These are phyloP conservation scores for Pissodes strobi DNA, from an alignment of 1,140 invertebrate species.

Conservation along the genomic window DNA sequence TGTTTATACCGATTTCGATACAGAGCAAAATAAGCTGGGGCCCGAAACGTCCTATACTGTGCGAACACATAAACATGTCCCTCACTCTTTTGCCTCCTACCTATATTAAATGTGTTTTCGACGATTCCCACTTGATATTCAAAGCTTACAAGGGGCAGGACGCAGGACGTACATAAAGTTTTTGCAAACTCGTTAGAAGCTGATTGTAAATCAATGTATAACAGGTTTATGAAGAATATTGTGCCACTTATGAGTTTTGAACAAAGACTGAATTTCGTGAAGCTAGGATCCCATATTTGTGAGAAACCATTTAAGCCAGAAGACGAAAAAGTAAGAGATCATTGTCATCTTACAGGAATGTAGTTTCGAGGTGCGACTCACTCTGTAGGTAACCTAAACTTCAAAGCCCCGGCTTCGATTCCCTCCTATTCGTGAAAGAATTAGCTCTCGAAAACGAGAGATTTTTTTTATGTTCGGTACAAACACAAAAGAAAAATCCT, in stretches of 20 bases:
- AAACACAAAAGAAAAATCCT: too few species aligned
- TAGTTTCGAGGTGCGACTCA: conserved; percentile 47
- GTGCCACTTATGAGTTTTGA: not conserved
- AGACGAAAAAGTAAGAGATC: conserved; percentile 43
- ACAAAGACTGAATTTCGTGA: too few species aligned
- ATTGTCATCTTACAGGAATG: conserved; percentile 46
- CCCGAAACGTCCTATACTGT: conserved; percentile 2
- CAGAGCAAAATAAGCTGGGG: not conserved
- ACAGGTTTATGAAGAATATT: not conserved
- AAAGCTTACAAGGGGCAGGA: not conserved
- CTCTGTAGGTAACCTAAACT: conserved; percentile 49
- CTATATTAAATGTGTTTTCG: conserved; percentile 9
- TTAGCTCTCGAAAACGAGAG: conserved; percentile 38
- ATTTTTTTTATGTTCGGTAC: not conserved
- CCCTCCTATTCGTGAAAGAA: conserved; percentile 46
- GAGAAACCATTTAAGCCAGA: conserved; percentile 31
- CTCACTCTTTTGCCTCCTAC: conserved; percentile 4
- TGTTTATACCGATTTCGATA: conserved; percentile 8
- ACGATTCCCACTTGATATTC: not conserved
- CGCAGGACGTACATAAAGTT: not conserved
- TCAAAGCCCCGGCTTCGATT: conserved; percentile 29
- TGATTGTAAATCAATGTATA: not conserved
- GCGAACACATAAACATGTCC: not conserved
- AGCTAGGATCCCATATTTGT: conserved; percentile 19
- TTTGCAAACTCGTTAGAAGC: not conserved